These are phyloP conservation scores for Bos indicus DNA, from an alignment of 2,113 vertebrate species.

Conservation along the genomic window DNA sequence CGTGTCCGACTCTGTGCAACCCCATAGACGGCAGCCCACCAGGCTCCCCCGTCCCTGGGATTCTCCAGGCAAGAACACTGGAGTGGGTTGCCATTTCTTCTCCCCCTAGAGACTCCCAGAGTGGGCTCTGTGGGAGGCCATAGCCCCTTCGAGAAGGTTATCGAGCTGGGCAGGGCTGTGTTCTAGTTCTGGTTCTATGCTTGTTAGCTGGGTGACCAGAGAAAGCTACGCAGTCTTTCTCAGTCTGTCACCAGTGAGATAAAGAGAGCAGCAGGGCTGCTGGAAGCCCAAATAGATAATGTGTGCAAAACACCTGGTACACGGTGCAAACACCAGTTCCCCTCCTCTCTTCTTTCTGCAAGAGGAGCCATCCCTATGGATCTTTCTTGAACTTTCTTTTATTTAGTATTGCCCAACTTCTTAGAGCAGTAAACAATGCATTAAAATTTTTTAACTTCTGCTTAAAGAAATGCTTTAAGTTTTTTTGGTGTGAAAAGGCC, in stretches of 20 bases:
- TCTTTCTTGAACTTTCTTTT: not conserved
- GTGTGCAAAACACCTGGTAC: not conserved
- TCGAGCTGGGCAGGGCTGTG: not conserved
- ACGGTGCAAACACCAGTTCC: not conserved
- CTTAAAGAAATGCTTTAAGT: not conserved
- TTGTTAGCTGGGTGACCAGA: not conserved
- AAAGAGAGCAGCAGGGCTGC: not conserved
- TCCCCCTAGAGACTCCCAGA: not conserved
- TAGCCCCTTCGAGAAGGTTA: not conserved
- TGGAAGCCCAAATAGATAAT: not conserved
- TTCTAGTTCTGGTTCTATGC: not conserved
- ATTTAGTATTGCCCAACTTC: not conserved
- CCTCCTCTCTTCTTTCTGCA: not conserved
- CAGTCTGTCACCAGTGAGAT: not conserved
- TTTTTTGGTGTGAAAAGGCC: not conserved
- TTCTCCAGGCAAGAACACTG: no score
- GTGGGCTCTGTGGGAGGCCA: not conserved
- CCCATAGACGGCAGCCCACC: no score
- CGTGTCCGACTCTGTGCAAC: no score
- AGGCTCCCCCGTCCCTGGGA: no score
- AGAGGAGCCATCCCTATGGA: rapidly evolving
- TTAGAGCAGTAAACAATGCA: not conserved
- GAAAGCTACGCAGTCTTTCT: not conserved
- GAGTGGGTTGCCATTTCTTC: no score
- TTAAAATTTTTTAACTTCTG: not conserved